phyloP scores from a whole-genome alignment of 2,888 invertebrate species.

The Monopis laevigella region DNA sequence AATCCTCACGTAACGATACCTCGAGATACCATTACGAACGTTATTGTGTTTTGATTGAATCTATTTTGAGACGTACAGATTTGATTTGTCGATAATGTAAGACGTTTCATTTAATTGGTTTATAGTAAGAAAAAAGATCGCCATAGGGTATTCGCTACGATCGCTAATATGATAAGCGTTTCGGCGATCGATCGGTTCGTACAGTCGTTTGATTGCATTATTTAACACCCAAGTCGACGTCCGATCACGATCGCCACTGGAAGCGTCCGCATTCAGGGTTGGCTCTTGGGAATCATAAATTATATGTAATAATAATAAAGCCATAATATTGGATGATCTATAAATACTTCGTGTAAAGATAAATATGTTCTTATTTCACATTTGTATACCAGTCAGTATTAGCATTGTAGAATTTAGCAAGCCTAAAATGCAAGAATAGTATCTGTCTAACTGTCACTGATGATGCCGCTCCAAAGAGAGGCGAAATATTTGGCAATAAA shows the following conservation, averaged over 20 bases:
- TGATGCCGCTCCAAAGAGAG: too few relatives aligned
- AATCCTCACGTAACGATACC: neutral
- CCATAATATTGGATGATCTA: too few relatives aligned
- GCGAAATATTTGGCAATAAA: too few relatives aligned
- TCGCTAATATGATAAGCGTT: constrained; percentile 17
- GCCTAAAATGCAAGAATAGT: too few relatives aligned
- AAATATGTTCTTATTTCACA: too few relatives aligned
- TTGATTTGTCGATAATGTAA: constrained; percentile 8
- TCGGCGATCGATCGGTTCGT: constrained; percentile 7
- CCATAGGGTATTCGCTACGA: constrained; percentile 10
- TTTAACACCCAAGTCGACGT: constrained; percentile 11
- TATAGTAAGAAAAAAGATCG: constrained; percentile 3
- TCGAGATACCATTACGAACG: constrained; percentile 19
- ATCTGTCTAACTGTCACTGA: too few relatives aligned
- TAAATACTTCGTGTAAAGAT: too few relatives aligned
- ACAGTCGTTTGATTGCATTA: constrained; percentile 13
- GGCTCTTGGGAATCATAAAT: too few relatives aligned
- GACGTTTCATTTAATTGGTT: constrained; percentile 8
- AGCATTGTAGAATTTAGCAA: too few relatives aligned
- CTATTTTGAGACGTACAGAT: constrained; percentile 18
- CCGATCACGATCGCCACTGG: constrained; percentile 5
- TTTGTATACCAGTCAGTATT: too few relatives aligned
- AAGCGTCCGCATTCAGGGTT: constrained; percentile 5
- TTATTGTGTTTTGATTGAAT: constrained; percentile 26
- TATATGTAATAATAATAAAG: too few relatives aligned